Conservation (phyloP, 2,888 invertebrate genomes). For the Rosalia funebris region DNA sequence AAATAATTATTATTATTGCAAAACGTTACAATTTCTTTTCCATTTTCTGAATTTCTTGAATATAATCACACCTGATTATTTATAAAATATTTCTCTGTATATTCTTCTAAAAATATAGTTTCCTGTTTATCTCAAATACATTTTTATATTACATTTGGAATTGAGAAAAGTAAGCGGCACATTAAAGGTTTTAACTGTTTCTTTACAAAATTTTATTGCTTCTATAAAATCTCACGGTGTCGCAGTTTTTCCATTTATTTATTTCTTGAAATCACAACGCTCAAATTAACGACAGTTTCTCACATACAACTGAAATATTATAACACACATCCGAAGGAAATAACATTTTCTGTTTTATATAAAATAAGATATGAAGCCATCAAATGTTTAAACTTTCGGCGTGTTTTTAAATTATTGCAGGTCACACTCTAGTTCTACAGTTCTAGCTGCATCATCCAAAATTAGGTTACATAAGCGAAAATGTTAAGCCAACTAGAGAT, state of each 20-base stretch:
- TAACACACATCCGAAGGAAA: too few relatives aligned
- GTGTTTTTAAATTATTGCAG: constrained; percentile 8
- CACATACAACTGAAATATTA: not conserved
- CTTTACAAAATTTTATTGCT: not conserved
- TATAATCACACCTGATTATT: too few relatives aligned
- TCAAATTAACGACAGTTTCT: not conserved
- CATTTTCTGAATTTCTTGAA: too few relatives aligned
- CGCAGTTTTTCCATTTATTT: not conserved
- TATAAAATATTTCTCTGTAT: too few relatives aligned
- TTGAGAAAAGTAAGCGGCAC: not conserved
- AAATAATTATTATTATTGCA: too few relatives aligned
- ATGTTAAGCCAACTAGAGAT: constrained; percentile 13
- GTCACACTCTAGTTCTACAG: not conserved
- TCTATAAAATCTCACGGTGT: not conserved
- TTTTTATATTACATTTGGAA: not conserved
- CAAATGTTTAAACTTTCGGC: not conserved
- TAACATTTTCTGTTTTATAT: too few relatives aligned
- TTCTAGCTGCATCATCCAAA: not conserved
- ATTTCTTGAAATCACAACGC: not conserved
- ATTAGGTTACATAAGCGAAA: constrained; percentile 8
- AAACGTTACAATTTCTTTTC: too few relatives aligned
- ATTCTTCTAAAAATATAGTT: too few relatives aligned
- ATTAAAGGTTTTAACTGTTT: not conserved
- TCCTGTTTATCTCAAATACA: not conserved
- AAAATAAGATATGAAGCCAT: not conserved